Evolutionary conservation across 2,113 vertebrate species (phyloP).

Genomic region (Pionites leucogaster): DNA sequence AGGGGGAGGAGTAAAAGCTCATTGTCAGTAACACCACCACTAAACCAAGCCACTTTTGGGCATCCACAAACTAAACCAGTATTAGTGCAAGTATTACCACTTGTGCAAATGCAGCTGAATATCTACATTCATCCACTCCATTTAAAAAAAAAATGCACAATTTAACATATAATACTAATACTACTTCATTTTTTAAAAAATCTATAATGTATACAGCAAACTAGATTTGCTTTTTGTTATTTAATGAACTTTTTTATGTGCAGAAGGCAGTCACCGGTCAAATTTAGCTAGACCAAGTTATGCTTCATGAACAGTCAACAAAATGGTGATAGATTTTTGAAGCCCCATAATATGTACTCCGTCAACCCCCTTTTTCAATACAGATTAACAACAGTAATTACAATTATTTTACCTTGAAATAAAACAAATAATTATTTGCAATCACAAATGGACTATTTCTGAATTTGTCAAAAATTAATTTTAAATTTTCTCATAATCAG

Average conservation of each 20-base stretch:
- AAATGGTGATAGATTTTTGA: constrained; percentile 40
- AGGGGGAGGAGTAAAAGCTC: neutral
- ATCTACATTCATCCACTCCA: neutral
- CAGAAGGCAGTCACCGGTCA: constrained; percentile 7
- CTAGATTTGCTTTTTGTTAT: neutral
- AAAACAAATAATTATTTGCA: constrained; percentile 12
- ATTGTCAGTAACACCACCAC: neutral
- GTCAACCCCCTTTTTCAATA: constrained; percentile 16
- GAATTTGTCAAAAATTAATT: constrained; percentile 17
- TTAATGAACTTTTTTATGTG: neutral
- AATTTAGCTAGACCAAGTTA: neutral
- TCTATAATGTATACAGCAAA: neutral
- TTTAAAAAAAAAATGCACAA: neutral
- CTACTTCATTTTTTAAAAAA: neutral
- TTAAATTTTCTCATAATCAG: constrained; percentile 26
- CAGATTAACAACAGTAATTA: neutral
- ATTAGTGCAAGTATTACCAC: neutral
- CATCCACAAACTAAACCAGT: neutral
- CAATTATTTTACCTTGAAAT: constrained; percentile 5
- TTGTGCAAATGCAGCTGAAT: neutral
- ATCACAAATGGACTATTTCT: neutral
- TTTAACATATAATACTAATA: neutral
- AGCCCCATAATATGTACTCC: neutral
- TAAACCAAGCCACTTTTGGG: neutral
- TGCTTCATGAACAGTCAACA: constrained; percentile 31